A percentile compares a stretch with the other conserved stretches of the same genome.
Evolutionary conservation across 2,113 vertebrate species (phyloP).

Genomic region (Motacilla tschutschensis): DNA sequence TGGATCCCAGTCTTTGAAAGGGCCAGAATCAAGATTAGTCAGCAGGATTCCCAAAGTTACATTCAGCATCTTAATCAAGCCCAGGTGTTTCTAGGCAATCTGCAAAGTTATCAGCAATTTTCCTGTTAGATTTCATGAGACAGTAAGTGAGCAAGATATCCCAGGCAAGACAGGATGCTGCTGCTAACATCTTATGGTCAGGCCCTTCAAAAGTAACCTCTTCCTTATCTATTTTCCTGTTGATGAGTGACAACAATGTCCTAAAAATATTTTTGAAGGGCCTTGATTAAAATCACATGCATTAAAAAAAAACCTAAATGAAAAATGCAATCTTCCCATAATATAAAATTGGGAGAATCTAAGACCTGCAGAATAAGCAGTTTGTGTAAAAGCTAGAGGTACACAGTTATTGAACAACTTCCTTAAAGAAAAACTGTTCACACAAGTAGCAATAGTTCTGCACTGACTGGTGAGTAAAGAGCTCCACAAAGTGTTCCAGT

Average conservation of each 20-base stretch:
- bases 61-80: not conserved
- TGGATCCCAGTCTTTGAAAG: not conserved
- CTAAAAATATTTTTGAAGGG: not conserved
- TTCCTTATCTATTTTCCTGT: not conserved
- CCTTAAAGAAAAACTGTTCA: not conserved
- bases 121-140: not conserved
- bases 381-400: not conserved
- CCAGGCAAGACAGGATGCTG: conserved; percentile 4
- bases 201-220: not conserved
- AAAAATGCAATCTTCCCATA: not conserved
- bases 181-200: not conserved
- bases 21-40: not conserved
- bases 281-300: not conserved
- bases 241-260: not conserved
- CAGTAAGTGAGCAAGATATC: not conserved
- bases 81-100: not conserved
- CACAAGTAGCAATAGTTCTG: not conserved
- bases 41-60: not conserved
- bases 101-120: not conserved
- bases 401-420: not conserved
- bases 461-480: not conserved
- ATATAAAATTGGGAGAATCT: not conserved
- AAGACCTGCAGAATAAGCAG: not conserved
- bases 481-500: not conserved
- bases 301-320: not conserved